Conservation (phyloP, 2,888 invertebrate genomes). For the Meteorus cinctellus region DNA sequence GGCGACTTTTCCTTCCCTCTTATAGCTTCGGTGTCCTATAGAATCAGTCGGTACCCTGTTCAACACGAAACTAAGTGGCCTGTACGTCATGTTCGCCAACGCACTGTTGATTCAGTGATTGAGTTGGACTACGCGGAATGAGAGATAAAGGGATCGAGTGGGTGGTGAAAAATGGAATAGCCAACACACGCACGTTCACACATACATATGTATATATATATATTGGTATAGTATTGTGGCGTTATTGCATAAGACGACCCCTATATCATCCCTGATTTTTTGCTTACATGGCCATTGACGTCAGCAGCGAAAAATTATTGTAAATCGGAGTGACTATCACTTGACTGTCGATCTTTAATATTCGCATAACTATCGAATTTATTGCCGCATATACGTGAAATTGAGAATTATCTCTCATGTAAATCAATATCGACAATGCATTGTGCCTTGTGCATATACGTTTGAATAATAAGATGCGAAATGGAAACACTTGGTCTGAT, state of each 20-base stretch:
- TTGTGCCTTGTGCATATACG: too few species aligned
- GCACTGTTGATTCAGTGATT: conserved; percentile 47
- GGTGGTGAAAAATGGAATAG: conserved; percentile 48
- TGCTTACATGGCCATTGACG: conserved; percentile 20
- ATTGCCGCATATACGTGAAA: too few species aligned
- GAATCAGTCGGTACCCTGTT: background rate
- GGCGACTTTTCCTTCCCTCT: too few species aligned
- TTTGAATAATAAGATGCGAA: too few species aligned
- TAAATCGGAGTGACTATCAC: background rate
- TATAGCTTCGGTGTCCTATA: background rate
- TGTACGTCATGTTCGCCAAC: conserved; percentile 49
- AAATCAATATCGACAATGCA: too few species aligned
- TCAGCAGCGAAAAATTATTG: background rate
- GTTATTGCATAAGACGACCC: conserved; percentile 19
- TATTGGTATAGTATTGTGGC: background rate
- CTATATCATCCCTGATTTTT: background rate
- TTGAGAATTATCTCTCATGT: too few species aligned
- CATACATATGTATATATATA: conserved; percentile 11
- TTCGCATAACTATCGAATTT: too few species aligned
- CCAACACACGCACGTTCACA: background rate
- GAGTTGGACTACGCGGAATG: conserved; percentile 27
- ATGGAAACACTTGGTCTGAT: too few species aligned
- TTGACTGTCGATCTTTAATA: background rate
- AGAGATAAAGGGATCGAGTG: conserved; percentile 38
- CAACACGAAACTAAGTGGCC: background rate